Base-by-base conservation (phyloP, 2,888 invertebrate species). In the Bibio marci region DNA sequence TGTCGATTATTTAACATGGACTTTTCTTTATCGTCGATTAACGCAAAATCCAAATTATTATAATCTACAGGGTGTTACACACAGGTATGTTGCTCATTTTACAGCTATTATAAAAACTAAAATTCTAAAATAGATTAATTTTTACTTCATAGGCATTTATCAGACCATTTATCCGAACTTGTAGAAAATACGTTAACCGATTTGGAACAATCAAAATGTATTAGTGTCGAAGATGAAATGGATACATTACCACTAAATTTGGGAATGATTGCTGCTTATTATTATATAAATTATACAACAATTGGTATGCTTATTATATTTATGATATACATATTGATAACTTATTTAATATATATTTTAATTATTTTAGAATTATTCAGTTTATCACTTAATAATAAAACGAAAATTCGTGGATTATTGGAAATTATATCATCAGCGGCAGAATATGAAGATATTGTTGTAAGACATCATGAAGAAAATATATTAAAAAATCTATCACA, bases 11-110 rank as follows among this genome's bases (percentile, higher is more conserved):
- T 69, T 99, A 15, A 99, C 98, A 0, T 99, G 98, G 98, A 98
- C 97, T 0, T 92, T 98, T 69, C 66, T 99, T 11, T 99, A 99
- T 59, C 69, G 97, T 3, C 68, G 98, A 35, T 73, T 98, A 51
- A 95, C 98, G 2, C 95, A 97, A 66, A 99, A 99, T 66, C 98
- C 98, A 1, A 99, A 99, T 63, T 99, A 99, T 57, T 99, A 99
- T 62, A 95, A 94, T 56, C 66, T 98, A 35, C 95, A 97, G 62
- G 92, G 94, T 1, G 87, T 95, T 2, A 87, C 94, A 0, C 95
- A 97, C 58, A 64, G 69, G 68, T 68, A 43, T 43, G 39, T 27
- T 26, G 7, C n/a, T n/a, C n/a, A n/a, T n/a, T n/a, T n/a, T n/a
- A n/a, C n/a, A n/a, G n/a, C n/a, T n/a, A n/a, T n/a, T n/a, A n/a